Evolutionary conservation across 2,888 invertebrate genomes (phyloP).

Genomic region (Criorhina ranunculi): DNA sequence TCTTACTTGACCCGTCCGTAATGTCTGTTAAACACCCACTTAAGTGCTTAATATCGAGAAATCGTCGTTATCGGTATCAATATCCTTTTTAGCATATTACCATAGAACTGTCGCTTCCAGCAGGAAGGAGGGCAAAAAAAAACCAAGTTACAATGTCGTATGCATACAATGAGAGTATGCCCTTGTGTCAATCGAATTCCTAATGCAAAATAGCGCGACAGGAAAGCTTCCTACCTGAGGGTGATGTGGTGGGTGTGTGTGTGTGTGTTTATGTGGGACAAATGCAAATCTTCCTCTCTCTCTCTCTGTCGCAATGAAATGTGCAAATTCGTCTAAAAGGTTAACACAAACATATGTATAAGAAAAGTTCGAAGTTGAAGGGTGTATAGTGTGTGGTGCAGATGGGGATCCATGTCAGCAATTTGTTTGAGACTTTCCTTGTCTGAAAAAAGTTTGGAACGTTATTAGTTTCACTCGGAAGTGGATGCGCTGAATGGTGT

Average conservation of each 20-base stretch:
- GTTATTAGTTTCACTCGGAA: too few relatives aligned
- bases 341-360: conserved; percentile 7
- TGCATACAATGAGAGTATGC: conserved; percentile 12
- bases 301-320: conserved; percentile 11
- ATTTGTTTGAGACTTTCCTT: too few relatives aligned
- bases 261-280: too few relatives aligned
- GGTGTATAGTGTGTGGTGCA: conserved; percentile 6
- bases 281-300: conserved; percentile 35
- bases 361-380: background rate
- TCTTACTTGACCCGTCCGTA: conserved; percentile 14
- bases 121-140: background rate
- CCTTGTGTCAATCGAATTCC: conserved; percentile 51
- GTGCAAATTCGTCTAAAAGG: conserved; percentile 49
- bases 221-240: background rate
- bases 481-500: too few relatives aligned
- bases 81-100: conserved; percentile 56
- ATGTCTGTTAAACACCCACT: conserved; percentile 67
- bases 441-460: too few relatives aligned
- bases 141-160: conserved; percentile 8
- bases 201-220: conserved; percentile 17
- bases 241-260: background rate
- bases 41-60: conserved; percentile 65
- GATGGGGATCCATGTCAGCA: too few relatives aligned
- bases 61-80: conserved; percentile 65
- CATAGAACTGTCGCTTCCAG: conserved; percentile 2